Evolutionary conservation across 2,888 invertebrate genomes (phyloP).

Genomic region (Chromoteleia sp.): DNA sequence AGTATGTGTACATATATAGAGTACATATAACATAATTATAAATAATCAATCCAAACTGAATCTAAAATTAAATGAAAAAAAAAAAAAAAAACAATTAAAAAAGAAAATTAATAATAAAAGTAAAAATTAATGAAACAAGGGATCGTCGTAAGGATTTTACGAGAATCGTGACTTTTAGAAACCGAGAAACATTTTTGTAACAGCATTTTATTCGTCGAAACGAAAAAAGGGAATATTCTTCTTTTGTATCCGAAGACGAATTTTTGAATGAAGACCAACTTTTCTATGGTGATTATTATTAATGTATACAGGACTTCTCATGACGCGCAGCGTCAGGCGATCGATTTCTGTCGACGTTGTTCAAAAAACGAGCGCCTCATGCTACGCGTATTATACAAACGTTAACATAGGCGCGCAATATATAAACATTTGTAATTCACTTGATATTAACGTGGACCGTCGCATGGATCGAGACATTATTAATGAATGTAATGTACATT

Average conservation of each 20-base stretch:
- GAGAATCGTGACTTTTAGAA: constrained; percentile 28
- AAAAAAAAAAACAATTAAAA: neutral
- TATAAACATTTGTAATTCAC: constrained; percentile 78
- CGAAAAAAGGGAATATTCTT: constrained; percentile 17
- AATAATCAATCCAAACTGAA: constrained; percentile 38
- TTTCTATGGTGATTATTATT: constrained; percentile 71
- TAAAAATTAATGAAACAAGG: neutral
- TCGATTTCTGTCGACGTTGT: constrained; percentile 20
- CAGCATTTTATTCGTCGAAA: constrained; percentile 49
- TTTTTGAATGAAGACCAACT: constrained; percentile 62
- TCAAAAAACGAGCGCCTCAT: neutral
- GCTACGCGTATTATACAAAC: constrained; percentile 57
- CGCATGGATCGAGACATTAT: constrained; percentile 76
- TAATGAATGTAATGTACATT: constrained; percentile 84
- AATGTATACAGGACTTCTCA: constrained; percentile 69
- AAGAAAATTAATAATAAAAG: constrained; percentile 25
- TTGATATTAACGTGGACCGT: constrained; percentile 77
- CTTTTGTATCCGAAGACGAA: constrained; percentile 54
- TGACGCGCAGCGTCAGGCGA: constrained; percentile 29
- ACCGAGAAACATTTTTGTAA: constrained; percentile 48
- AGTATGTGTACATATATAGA: constrained; percentile 66
- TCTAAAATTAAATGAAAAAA: constrained; percentile 2
- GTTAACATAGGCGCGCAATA: constrained; percentile 68
- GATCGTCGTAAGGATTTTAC: constrained; percentile 8
- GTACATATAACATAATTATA: constrained; percentile 60